Conservation (phyloP, 2,113 vertebrate genomes). For the Larimichthys crocea region DNA sequence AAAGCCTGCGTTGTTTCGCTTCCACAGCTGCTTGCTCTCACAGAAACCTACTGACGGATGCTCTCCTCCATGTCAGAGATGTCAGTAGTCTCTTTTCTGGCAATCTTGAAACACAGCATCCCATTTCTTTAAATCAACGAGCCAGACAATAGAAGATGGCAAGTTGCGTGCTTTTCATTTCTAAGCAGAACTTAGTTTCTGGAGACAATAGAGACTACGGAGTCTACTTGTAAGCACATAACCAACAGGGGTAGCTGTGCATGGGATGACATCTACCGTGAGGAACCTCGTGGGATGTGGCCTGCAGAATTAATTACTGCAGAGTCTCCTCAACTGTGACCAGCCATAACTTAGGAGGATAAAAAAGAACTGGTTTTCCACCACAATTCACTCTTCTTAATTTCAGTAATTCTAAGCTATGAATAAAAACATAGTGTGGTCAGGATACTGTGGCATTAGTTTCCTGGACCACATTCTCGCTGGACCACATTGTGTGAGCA, state of each 20-base stretch:
- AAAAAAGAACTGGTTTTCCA: slow-evolving; percentile 21
- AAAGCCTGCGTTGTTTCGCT: slow-evolving; percentile 29
- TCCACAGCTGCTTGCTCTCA: slow-evolving; percentile 23
- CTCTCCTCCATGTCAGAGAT: slow-evolving; percentile 48
- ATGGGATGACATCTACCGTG: slow-evolving; percentile 40
- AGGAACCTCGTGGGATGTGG: slow-evolving; percentile 47
- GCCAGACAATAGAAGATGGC: slow-evolving; percentile 24
- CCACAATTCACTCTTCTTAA: slow-evolving; percentile 20
- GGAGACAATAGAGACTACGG: slow-evolving; percentile 12
- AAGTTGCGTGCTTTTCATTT: slow-evolving; percentile 10
- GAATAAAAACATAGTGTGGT: background rate
- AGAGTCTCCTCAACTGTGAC: slow-evolving; percentile 62
- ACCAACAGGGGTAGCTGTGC: slow-evolving; percentile 24
- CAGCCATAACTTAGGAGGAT: slow-evolving; percentile 40
- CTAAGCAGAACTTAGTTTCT: slow-evolving; percentile 12
- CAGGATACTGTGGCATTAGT: background rate
- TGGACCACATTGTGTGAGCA: slow-evolving; percentile 19
- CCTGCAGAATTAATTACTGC: slow-evolving; percentile 67
- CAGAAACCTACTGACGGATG: slow-evolving; percentile 47
- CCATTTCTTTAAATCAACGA: slow-evolving; percentile 34
- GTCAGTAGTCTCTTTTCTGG: slow-evolving; percentile 41
- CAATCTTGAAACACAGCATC: slow-evolving; percentile 30
- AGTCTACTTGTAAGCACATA: slow-evolving; percentile 17
- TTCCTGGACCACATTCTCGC: slow-evolving; percentile 22
- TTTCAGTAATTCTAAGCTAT: slow-evolving; percentile 36